Evolutionary conservation across 2,888 invertebrate genomes (phyloP).

Genomic region (Linnaemya vulpina): DNA sequence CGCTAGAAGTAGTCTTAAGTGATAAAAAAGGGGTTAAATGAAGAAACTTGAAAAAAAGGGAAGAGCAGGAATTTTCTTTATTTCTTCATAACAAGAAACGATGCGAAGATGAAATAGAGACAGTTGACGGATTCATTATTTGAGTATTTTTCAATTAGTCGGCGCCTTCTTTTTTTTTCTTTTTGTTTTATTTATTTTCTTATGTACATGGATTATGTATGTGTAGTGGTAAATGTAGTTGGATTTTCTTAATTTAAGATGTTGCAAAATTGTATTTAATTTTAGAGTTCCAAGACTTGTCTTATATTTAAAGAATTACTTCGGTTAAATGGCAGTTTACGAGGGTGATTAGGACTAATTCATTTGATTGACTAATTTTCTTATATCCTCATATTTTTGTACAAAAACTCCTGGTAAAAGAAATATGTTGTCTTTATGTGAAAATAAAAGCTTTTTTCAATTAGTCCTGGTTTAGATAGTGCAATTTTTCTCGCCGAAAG

Average conservation of each 20-base stretch:
- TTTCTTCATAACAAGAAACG: neutral
- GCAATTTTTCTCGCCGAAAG: too few species aligned
- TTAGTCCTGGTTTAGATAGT: too few species aligned
- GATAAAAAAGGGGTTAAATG: slow-evolving; percentile 51
- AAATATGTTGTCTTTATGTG: too few species aligned
- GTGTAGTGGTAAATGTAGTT: neutral
- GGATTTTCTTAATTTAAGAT: neutral
- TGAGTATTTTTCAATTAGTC: slow-evolving; percentile 7
- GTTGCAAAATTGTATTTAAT: too few species aligned
- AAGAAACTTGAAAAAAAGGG: slow-evolving; percentile 2
- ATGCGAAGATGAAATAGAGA: neutral
- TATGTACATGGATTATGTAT: neutral
- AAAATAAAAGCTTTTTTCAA: too few species aligned
- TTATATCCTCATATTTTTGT: too few species aligned
- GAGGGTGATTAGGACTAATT: too few species aligned
- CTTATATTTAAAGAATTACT: too few species aligned
- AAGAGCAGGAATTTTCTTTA: neutral
- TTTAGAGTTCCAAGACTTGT: too few species aligned
- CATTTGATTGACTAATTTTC: too few species aligned
- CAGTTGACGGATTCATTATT: neutral
- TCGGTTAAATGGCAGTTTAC: too few species aligned
- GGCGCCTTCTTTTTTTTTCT: neutral
- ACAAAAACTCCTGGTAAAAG: too few species aligned
- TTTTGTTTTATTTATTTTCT: neutral
- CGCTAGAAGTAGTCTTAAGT: neutral